Base-by-base conservation (phyloP, 1,140 invertebrate genomes). In the Cherax destructor region DNA sequence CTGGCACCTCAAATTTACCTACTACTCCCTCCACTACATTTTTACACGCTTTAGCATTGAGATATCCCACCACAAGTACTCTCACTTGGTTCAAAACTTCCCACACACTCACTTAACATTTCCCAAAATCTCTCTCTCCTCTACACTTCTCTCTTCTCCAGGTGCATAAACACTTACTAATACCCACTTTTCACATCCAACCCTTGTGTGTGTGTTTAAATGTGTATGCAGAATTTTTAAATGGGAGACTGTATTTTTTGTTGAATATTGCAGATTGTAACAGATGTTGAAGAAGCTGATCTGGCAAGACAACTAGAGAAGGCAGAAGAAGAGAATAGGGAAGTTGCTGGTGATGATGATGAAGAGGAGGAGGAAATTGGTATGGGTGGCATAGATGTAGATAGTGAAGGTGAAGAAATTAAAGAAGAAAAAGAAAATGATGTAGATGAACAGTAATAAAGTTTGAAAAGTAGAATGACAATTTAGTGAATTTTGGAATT, bases 241-340 rank as follows among this genome's bases (percentile, higher is more conserved):
- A 41, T 41, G 2, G 30, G 30, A 41, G 30, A 41, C 30, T 41
- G n/a, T n/a, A 59, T 59, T 10, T 59, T 59, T 9, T 65, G 13
- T 72, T 87, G n/a, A 41, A 77, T n/a, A 30, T 87, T 59, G 94
- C 83, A 99, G 96, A 98, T 99, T 81, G 98, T 99, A 11, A 99
- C 99, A 47, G 99, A 99, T 81, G 97, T 97, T 16, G 99, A 99
- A 95, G 99, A 99, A 95, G 98, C 97, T 1, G 99, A 99, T 94
- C 95, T 99, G 91, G 97, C 97, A 21, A 96, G 97, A 94, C 97
- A 99, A 94, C 97, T 99, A 96, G 98, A 99, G 95, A 96, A 97
- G 86, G 96, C 99, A 16, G 98, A 99, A 94, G 96, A 97, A 84
- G 98, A 99, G 94, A 99, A 99, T 95, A 97, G 97, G 3, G 98